Evolutionary conservation across 2,797 vertebrate species (phyloP).

Genomic region (Smutsia temminckii): DNA sequence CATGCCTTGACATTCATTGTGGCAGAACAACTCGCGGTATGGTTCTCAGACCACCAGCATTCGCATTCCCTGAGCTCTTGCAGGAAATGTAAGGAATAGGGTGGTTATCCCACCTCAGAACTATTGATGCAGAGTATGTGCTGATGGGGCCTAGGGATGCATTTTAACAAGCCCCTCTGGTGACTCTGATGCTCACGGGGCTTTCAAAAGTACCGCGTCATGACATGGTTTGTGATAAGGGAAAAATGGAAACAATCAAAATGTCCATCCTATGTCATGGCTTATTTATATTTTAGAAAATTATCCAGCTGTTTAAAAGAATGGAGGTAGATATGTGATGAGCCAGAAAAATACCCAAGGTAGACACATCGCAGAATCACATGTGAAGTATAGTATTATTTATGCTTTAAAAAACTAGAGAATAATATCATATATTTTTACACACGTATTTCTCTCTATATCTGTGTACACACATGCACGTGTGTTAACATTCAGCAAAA

Average conservation of each 20-base stretch:
- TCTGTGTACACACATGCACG: neutral
- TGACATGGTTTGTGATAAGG: neutral
- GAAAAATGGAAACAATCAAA: neutral
- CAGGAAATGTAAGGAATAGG: neutral
- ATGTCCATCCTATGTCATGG: neutral
- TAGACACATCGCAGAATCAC: neutral
- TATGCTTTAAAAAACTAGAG: neutral
- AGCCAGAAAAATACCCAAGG: neutral
- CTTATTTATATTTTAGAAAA: neutral
- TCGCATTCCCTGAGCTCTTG: neutral
- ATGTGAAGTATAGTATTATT: neutral
- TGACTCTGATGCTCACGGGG: neutral
- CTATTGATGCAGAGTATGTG: too few relatives aligned
- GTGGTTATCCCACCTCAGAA: neutral
- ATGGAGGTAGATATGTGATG: neutral
- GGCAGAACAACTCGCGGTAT: neutral
- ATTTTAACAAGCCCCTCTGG: neutral
- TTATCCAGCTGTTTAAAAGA: slow-evolving; percentile 2
- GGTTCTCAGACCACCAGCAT: neutral
- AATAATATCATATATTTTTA: neutral
- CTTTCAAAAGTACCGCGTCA: neutral
- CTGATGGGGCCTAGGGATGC: neutral
- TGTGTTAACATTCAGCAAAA: neutral
- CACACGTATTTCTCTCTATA: neutral
- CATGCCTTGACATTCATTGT: neutral